A percentile compares a stretch with the other conserved stretches of the same genome.
Evolutionary conservation across 2,797 vertebrate species (phyloP).

Genomic region (Aythya fuligula): DNA sequence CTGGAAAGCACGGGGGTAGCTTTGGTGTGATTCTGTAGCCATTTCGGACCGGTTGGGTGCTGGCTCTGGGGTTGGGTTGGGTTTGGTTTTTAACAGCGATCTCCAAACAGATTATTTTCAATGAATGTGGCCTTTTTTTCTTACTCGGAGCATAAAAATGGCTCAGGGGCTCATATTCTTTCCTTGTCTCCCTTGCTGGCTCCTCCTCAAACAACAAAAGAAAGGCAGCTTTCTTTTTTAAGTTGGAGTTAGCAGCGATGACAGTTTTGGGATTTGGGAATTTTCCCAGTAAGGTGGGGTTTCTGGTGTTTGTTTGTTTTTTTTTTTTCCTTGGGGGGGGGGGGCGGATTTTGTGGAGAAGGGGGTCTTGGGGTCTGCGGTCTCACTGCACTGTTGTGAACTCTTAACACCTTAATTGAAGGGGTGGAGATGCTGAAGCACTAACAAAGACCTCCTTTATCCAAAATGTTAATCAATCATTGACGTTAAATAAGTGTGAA

Average conservation of each 20-base stretch:
- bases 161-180: slow-evolving; percentile 61
- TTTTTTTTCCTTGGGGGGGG: background rate
- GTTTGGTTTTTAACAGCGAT: background rate
- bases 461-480: slow-evolving; percentile 75
- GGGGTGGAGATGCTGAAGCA: slow-evolving; percentile 69
- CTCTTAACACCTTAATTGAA: slow-evolving; percentile 76
- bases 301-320: background rate
- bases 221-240: slow-evolving; percentile 50
- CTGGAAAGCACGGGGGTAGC: background rate
- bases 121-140: slow-evolving; percentile 59
- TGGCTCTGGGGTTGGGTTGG: background rate
- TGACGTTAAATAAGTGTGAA: slow-evolving; percentile 74
- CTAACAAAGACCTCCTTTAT: slow-evolving; percentile 72
- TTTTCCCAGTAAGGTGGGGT: background rate
- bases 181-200: slow-evolving; percentile 46
- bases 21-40: background rate
- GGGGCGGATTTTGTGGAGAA: background rate
- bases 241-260: slow-evolving; percentile 20
- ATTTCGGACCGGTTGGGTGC: background rate
- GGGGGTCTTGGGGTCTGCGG: slow-evolving; percentile 8
- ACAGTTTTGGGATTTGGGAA: slow-evolving; percentile 31
- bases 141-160: slow-evolving; percentile 38
- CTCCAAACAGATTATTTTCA: slow-evolving; percentile 52
- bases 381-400: slow-evolving; percentile 66
- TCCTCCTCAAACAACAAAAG: slow-evolving; percentile 68